Base-by-base conservation (phyloP, 1,140 invertebrate species). In the Drosophila paulistorum region DNA sequence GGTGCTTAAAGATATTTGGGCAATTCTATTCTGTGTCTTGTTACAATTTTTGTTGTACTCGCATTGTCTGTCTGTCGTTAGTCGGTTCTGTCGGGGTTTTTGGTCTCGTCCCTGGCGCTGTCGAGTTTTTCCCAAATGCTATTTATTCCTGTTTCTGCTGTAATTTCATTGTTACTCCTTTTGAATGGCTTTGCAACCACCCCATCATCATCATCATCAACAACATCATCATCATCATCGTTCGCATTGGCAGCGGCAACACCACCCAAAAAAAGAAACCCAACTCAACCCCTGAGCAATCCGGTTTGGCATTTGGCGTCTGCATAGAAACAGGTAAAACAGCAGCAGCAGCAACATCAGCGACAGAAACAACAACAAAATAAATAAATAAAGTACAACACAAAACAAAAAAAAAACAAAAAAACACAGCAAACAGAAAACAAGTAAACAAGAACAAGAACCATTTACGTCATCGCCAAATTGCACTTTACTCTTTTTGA, bases 161-260 rank as follows among this genome's bases (percentile, higher is more conserved):
- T 87, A 87, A 87, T 87, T 87, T 87, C 83, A 87, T 87, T 87
- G 83, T 87, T 87, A 87, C 83, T 87, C 84, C 83, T 86, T 86
- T 82, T 75, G 66, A 85, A 78, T 68, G 78, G 81, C 81, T 79
- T 69, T 81, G 70, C 73, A 80, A 76, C 83, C 83, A 87, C 82
- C 71, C 71, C 71, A 77, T 71, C 71, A 57, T 60, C 58, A 57
- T 77, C 42, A 51, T n/a, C 48, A 60, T 17, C 65, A 67, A 17
- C 70, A 54, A 33, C 79, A 70, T 41, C 81, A 66, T 33, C 74
- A 69, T 20, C 78, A 64, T 9, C 72, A 82, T 1, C 35, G 7
- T 45, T 70, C 63, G 7, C 69, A 67, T 6, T 61, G 39, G 5
- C 63, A 57, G 45, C 20, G 39, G 13, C 57, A 71, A 45, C 65